Base-by-base conservation (phyloP, 2,888 invertebrate genomes). In the Aethes cnicana region DNA sequence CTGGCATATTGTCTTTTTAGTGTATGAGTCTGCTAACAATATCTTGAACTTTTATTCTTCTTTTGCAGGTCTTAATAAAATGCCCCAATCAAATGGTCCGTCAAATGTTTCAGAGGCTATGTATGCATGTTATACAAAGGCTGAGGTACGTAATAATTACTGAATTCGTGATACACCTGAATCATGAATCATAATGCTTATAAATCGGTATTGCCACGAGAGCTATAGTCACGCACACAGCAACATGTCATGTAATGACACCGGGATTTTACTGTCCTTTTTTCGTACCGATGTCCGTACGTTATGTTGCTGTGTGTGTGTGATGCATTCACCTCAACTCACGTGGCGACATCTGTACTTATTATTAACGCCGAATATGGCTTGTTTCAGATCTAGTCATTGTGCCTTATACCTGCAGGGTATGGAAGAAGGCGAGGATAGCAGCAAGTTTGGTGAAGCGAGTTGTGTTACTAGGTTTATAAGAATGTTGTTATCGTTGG, bases 31-130 rank as follows among this genome's bases (percentile, higher is more conserved):
- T n/a, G n/a, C n/a, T n/a, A n/a, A n/a, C n/a, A n/a, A n/a, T n/a
- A n/a, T n/a, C n/a, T n/a, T n/a, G n/a, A n/a, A n/a, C n/a, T n/a
- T 17, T 23, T 41, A 54, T 30, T 23, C 44, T 54, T 59, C 66
- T 54, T 50, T 70, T 75, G 54, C 93, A 95, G 90, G 96, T 97
- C 68, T 91, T 98, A 74, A 95, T 98, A 76, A 97, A 97, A 82
- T 98, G 98, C 83, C 97, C 98, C 21, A 98, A 97, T 91, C 97
- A 98, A 84, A 97, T 97, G 94, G 97, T 98, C 54, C 92, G 97
- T 61, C 97, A 97, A 89, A 97, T 98, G 97, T 98, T 98, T 89
- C 97, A 97, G 84, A 92, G 98, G 69, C 92, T 98, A 66, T 96
- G 97, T 73, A 96, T 98, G 80, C 98, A 98, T 81, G 98, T 98